phyloP scores from a whole-genome alignment of 2,888 invertebrate genomes.

The Synergus laeviventris region DNA sequence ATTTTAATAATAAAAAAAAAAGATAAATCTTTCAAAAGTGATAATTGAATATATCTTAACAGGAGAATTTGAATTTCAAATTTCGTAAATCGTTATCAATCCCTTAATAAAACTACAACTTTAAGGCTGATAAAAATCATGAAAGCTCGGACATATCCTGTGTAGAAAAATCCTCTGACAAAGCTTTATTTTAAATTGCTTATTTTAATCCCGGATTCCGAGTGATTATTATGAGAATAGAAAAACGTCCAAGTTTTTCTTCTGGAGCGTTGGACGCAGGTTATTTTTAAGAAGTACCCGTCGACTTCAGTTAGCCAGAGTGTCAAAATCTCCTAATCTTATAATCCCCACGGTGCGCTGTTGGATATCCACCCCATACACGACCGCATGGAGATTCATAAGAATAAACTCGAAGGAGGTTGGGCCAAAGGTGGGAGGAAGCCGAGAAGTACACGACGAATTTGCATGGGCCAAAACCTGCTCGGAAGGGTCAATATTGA shows the following conservation, averaged over 20 bases:
- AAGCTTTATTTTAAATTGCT: constrained; percentile 20
- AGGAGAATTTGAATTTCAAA: too few species aligned
- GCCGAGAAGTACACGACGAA: constrained; percentile 29
- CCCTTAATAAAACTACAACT: neutral
- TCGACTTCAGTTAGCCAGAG: constrained; percentile 37
- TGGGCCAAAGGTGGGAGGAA: constrained; percentile 27
- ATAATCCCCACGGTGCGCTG: constrained; percentile 37
- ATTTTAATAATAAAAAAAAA: too few species aligned
- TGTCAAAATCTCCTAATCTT: constrained; percentile 38
- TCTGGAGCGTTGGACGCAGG: constrained; percentile 14
- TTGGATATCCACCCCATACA: constrained; percentile 34
- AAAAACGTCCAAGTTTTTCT: neutral
- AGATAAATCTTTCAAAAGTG: too few species aligned
- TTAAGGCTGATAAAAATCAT: neutral
- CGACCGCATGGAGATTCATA: constrained; percentile 39
- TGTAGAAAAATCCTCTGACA: neutral
- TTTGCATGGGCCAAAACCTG: constrained; percentile 36
- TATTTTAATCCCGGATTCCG: constrained; percentile 36
- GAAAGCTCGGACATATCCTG: neutral
- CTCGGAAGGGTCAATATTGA: constrained; percentile 35
- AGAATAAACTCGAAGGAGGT: constrained; percentile 32
- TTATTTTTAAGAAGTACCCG: constrained; percentile 37
- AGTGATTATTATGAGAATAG: constrained; percentile 33
- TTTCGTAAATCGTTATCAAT: neutral
- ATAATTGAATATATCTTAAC: too few species aligned